These are phyloP conservation scores for Scaptomyza pallida DNA, from an alignment of 1,140 invertebrate genomes.

Conservation along the genomic window DNA sequence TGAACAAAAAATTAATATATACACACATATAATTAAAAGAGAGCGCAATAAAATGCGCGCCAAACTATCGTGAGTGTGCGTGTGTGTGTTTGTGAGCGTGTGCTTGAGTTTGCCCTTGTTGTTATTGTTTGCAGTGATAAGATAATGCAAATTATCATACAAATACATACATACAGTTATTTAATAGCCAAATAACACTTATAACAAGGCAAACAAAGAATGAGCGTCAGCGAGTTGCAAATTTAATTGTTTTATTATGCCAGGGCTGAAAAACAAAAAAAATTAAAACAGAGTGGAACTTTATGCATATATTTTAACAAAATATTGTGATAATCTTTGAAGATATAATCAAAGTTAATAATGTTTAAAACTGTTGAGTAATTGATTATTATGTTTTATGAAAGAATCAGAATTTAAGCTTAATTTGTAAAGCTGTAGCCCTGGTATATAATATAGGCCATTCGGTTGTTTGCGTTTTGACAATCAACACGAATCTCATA, in stretches of 20 bases:
- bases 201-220: not conserved
- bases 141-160: conserved; percentile 6
- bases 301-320: too few species aligned
- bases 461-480: conserved; percentile 18
- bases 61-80: conserved; percentile 20
- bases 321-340: too few species aligned
- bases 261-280: conserved; percentile 6
- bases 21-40: conserved; percentile 23
- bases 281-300: not conserved
- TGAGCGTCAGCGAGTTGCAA: not conserved
- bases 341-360: not conserved
- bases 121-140: conserved; percentile 23
- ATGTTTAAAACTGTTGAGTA: not conserved
- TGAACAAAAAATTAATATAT: conserved; percentile 16
- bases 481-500: conserved; percentile 34
- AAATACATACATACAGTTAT: not conserved
- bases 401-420: too few species aligned
- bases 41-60: conserved; percentile 21
- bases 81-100: conserved; percentile 6
- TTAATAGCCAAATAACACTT: conserved; percentile 1
- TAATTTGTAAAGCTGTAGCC: not conserved
- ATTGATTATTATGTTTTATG: too few species aligned
- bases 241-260: conserved; percentile 12
- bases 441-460: conserved; percentile 14
- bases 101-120: not conserved